Conservation (phyloP, 1,140 invertebrate species). For the Thaumatotibia leucotreta region DNA sequence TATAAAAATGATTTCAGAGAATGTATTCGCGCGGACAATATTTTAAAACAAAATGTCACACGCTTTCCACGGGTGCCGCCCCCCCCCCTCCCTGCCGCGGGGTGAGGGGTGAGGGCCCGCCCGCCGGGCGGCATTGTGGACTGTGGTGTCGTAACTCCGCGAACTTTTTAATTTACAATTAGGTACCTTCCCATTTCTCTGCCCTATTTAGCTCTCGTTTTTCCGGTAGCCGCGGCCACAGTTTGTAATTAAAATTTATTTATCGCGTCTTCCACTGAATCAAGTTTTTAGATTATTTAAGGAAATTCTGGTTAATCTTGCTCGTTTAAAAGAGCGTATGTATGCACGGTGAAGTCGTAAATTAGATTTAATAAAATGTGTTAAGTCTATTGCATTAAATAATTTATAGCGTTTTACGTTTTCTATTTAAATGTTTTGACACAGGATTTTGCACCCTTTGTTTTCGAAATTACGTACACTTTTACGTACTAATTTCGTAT, state of each 20-base stretch:
- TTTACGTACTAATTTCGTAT: background rate
- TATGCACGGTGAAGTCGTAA: background rate
- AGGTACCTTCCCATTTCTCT: constrained; percentile 76
- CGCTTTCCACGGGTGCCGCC: constrained; percentile 71
- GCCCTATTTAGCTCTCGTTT: constrained; percentile 74
- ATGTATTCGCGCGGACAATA: constrained; percentile 74
- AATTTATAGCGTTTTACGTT: too few species aligned
- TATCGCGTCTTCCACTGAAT: constrained; percentile 49
- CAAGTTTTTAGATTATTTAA: constrained; percentile 35
- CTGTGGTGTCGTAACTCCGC: constrained; percentile 75
- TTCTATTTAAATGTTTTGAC: background rate
- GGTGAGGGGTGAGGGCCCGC: constrained; percentile 23
- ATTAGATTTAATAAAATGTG: too few species aligned
- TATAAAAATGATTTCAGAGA: constrained; percentile 70
- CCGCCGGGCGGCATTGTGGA: constrained; percentile 70
- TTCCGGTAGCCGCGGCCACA: constrained; percentile 58
- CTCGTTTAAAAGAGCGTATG: background rate
- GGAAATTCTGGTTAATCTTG: background rate
- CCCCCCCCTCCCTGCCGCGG: constrained; percentile 40
- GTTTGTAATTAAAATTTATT: constrained; percentile 73
- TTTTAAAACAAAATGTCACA: constrained; percentile 77
- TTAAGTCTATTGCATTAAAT: too few species aligned
- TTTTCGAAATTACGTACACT: too few species aligned
- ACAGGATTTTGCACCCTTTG: too few species aligned
- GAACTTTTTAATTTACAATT: constrained; percentile 77